Base-by-base conservation (phyloP, 2,797 vertebrate species). In the Cuculus canorus region DNA sequence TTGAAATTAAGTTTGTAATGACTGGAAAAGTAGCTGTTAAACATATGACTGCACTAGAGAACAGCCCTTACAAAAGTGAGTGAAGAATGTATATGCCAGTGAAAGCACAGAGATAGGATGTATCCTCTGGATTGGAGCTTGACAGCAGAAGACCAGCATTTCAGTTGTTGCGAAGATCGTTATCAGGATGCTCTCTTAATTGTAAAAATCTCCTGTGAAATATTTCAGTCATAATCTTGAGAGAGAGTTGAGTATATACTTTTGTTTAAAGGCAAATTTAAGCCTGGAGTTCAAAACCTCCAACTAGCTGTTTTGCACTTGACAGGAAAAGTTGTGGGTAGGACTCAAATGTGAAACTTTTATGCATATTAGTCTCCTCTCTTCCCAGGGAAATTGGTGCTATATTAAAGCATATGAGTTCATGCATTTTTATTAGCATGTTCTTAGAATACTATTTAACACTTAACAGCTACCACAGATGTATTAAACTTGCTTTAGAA, bases 361-460 rank as follows among this genome's bases (percentile, higher is more conserved):
- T 82, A 79, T 80, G 57, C 21, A 1, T 47, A 19, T 71, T 82
- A 92, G 33, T 30, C 78, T 80, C 93, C 53, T 35, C 25, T 45
- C 71, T 25, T 33, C 53, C 35, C 35, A 19, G 28, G 48, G 52
- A 95, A 94, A 93, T 50, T 52, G 32, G 14, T 77, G 47, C 47
- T 92, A 82, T 95, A 92, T 92, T 94, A 87, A 93, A 85, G 52
- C 16, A 30, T 66, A 63, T 0, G 1, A 82, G n/a, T 91, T 85
- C 64, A 87, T 56, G 76, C 32, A 73, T 89, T 96, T 92, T 94
- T 93, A 80, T 80, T 82, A 93, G 12, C 48, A 41, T 82, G 71
- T 64, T 68, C 82, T 77, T 75, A 82, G 84, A 96, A 95, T 94
- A 80, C 30, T 53, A 2, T 85, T 91, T 91, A 77, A 68, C 64